Evolutionary conservation across 2,888 invertebrate species (phyloP), one percentile per base, ranked within the genome.

Genomic region (Antheraea yamamai): DNA sequence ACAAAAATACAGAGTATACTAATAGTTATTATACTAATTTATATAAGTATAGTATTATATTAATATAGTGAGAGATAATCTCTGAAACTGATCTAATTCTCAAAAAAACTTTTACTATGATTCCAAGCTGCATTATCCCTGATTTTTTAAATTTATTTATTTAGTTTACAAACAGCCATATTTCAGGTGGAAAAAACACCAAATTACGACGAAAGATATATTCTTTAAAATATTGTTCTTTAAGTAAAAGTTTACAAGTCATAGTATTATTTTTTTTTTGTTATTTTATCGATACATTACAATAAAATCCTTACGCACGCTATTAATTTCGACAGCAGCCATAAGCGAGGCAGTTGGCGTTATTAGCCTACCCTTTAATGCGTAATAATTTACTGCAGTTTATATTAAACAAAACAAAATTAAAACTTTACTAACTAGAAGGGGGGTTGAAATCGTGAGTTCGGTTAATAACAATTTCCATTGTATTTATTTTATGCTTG

Each of bases 321-420:
- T 90, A 93, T 93, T 93, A 93, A 94, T 93, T 92, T 93, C 88
- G 89, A 89, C 91, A 89, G 88, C 88, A 85, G 88, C 91, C 90
- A 89, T 91, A 91, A 92, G 91, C 91, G 90, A 89, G 88, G 89
- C 91, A 91, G 91, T 92, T 89, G 91, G 88, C 85, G 89, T 92
- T 94, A 93, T 94, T 93, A 92, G 92, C 92, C 89, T 86, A 91
- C 92, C 93, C 92, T 90, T 93, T 92, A 93, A 93, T 92, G 89
- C 88, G 90, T 91, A 89, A 93, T 94, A 93, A 94, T 93, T 94
- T 94, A 94, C 92, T 93, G 91, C 92, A 92, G 89, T 91, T 91
- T 89, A 91, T 92, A 93, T 92, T 92, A 92, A 91, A 91, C 91
- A 92, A 92, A 93, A 92, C 91, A 91, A 88, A 90, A 91, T 93